phyloP scores from a whole-genome alignment of 2,888 invertebrate genomes.

The Neuroscelio doddi region DNA sequence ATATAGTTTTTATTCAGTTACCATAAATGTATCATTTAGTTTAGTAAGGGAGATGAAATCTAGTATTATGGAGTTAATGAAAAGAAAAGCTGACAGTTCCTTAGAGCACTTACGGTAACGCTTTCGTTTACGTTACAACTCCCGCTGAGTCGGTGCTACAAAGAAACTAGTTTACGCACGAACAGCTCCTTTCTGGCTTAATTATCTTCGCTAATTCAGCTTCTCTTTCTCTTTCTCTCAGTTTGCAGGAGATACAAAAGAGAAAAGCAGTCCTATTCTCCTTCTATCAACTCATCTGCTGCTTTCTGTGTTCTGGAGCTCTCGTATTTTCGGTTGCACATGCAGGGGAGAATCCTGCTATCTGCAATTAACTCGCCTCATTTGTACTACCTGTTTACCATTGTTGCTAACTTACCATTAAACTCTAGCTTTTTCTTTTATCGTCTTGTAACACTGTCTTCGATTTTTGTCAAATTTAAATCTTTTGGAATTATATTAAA shows the following conservation, averaged over 20 bases:
- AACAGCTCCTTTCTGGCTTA: slow-evolving; percentile 50
- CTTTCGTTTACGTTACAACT: slow-evolving; percentile 30
- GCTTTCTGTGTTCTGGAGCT: slow-evolving; percentile 14
- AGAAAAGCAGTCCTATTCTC: slow-evolving; percentile 34
- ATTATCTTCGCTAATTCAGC: slow-evolving; percentile 58
- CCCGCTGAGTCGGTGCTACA: slow-evolving; percentile 37
- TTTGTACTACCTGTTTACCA: slow-evolving; percentile 62
- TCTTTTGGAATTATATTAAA: no score
- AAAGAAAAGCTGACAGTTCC: slow-evolving; percentile 27
- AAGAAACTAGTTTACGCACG: slow-evolving; percentile 49
- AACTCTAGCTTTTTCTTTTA: slow-evolving; percentile 1
- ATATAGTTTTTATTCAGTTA: no score
- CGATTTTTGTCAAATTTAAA: no score
- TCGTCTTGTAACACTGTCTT: not conserved
- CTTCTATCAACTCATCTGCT: slow-evolving; percentile 30
- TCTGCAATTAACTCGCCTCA: slow-evolving; percentile 58
- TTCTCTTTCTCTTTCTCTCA: slow-evolving; percentile 32
- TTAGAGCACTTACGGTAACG: slow-evolving; percentile 29
- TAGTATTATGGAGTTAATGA: slow-evolving; percentile 25
- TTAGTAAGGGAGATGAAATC: slow-evolving; percentile 11
- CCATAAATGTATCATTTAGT: not conserved
- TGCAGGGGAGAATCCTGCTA: slow-evolving; percentile 42
- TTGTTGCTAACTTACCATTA: slow-evolving; percentile 51
- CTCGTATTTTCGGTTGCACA: slow-evolving; percentile 44
- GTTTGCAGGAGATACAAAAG: slow-evolving; percentile 52